Conservation (phyloP, 2,797 vertebrate species). For the Cercopithecus petaurista region DNA sequence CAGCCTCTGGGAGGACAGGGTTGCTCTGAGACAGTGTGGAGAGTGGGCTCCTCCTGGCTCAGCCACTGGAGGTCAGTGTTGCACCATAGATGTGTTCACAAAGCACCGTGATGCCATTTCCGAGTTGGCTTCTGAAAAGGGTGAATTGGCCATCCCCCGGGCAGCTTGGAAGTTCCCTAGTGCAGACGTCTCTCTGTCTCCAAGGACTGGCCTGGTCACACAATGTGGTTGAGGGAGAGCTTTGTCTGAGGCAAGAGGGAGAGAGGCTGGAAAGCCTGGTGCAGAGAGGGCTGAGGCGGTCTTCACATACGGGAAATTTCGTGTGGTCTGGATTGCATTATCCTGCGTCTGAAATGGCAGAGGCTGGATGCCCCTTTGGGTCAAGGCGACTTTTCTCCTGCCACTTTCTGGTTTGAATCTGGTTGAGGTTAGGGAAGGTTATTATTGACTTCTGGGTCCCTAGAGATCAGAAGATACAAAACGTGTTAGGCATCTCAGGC, state of each 20-base stretch:
- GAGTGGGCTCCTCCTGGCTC: accelerated
- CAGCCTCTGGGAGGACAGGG: neutral
- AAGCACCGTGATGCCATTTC: neutral
- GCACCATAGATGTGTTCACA: slow-evolving; percentile 9
- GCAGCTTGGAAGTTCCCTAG: neutral
- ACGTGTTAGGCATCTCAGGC: neutral
- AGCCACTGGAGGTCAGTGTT: slow-evolving; percentile 84
- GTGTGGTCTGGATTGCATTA: neutral
- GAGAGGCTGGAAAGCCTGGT: accelerated
- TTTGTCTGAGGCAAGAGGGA: neutral
- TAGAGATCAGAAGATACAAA: neutral
- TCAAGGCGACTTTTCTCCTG: neutral
- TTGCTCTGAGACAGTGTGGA: neutral
- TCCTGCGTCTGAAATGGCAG: neutral
- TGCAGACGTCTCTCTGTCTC: neutral
- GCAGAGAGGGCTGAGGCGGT: accelerated
- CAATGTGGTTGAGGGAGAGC: neutral
- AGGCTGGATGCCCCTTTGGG: neutral
- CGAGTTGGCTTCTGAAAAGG: slow-evolving; percentile 58
- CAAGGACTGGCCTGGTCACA: slow-evolving; percentile 17
- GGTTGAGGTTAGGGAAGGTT: slow-evolving; percentile 39
- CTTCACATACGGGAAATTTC: neutral
- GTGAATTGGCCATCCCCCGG: neutral
- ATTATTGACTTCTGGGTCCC: neutral
- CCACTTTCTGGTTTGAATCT: neutral